Conservation (phyloP, 2,888 invertebrate genomes). For the Phragmatobia fuliginosa region DNA sequence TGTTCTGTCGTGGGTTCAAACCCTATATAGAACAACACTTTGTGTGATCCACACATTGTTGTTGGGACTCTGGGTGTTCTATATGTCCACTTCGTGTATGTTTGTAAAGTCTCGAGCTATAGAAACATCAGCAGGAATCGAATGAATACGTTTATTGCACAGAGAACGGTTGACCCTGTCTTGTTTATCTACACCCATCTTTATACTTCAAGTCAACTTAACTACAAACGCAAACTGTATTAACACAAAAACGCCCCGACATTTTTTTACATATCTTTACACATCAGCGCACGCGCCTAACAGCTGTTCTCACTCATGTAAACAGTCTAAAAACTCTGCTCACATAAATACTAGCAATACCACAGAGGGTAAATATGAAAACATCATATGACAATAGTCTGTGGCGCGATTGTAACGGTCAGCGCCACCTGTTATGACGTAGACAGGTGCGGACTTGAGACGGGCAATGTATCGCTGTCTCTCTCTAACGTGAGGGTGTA, state of each 20-base stretch:
- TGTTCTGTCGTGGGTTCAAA: no score
- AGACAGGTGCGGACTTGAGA: slow-evolving; percentile 61
- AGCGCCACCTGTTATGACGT: slow-evolving; percentile 67
- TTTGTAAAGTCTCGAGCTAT: no score
- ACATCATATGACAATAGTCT: slow-evolving; percentile 38
- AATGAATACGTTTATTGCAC: no score
- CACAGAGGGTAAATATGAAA: slow-evolving; percentile 8
- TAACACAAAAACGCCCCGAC: slow-evolving; percentile 21
- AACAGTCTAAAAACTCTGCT: slow-evolving; percentile 19
- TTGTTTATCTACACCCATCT: no score
- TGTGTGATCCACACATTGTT: no score
- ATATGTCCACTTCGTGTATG: no score
- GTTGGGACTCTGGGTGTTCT: no score
- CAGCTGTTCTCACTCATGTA: slow-evolving; percentile 55
- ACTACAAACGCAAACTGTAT: slow-evolving; percentile 3
- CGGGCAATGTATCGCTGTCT: slow-evolving; percentile 37
- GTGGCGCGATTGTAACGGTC: slow-evolving; percentile 59
- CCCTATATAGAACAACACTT: no score
- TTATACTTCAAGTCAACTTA: not conserved
- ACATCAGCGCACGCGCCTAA: slow-evolving; percentile 64
- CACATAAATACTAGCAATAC: not conserved
- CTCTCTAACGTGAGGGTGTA: slow-evolving; percentile 23
- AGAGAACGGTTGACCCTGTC: no score
- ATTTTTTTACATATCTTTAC: slow-evolving; percentile 48
- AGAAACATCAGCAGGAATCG: no score